These are phyloP conservation scores for Malacoraja senta DNA, from an alignment of 2,797 vertebrate species.

Conservation along the genomic window DNA sequence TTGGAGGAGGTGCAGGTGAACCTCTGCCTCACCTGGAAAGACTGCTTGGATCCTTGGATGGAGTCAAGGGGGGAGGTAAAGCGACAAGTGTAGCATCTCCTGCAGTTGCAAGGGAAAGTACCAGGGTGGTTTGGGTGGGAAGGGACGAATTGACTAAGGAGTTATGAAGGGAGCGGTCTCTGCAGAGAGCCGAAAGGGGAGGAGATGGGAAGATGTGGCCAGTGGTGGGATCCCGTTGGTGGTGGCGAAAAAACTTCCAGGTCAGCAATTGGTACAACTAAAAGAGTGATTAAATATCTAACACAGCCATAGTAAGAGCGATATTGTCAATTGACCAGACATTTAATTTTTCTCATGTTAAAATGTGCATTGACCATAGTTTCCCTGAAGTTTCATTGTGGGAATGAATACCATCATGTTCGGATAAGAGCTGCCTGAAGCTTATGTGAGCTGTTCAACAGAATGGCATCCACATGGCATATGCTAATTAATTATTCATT, in stretches of 20 bases:
- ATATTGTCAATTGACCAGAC: constrained; percentile 42
- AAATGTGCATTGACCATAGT: constrained; percentile 44
- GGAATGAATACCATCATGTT: constrained; percentile 42
- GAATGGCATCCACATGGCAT: constrained; percentile 27
- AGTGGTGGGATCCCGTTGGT: no score
- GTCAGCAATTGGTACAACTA: not conserved
- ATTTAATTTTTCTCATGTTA: constrained; percentile 47
- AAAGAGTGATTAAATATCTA: not conserved
- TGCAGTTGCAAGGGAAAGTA: no score
- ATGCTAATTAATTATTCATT: constrained; percentile 40
- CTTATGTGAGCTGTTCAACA: constrained; percentile 41
- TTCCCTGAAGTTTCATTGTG: constrained; percentile 42
- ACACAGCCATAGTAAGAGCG: not conserved
- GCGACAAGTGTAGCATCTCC: no score
- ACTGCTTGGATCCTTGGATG: no score
- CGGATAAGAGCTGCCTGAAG: constrained; percentile 41
- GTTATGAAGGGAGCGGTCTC: no score
- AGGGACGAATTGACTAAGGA: no score
- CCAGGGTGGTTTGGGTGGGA: no score
- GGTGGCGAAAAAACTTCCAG: not conserved
- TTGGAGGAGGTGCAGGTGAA: no score
- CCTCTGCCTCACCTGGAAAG: no score
- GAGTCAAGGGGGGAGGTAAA: no score
- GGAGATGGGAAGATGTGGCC: no score
- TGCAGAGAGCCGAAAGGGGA: no score